Conservation (phyloP, 1,140 invertebrate genomes). For the Lethrus apterus region DNA sequence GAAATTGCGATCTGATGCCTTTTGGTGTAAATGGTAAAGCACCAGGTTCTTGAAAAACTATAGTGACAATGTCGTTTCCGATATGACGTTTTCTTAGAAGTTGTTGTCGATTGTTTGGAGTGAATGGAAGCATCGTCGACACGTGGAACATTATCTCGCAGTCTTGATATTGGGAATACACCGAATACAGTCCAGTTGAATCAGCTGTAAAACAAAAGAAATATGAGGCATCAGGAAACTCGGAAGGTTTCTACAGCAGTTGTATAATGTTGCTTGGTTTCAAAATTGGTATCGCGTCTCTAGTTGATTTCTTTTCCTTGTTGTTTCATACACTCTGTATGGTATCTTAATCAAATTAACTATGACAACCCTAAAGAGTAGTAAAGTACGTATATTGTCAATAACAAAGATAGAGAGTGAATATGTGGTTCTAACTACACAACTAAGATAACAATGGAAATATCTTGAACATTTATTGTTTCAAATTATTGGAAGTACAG, state of each 20-base stretch:
- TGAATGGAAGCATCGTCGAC: conserved; percentile 87
- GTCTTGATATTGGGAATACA: conserved; percentile 76
- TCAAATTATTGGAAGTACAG: neutral
- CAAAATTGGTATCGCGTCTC: too few relatives aligned
- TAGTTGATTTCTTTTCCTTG: too few relatives aligned
- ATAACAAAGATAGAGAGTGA: neutral
- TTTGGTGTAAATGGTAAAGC: conserved; percentile 87
- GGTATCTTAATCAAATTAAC: too few relatives aligned
- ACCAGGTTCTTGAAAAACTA: conserved; percentile 94
- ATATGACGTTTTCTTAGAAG: conserved; percentile 87
- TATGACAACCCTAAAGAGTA: too few relatives aligned
- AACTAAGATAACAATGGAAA: neutral
- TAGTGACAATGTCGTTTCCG: conserved; percentile 93
- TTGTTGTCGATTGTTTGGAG: conserved; percentile 86
- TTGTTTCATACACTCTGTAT: too few relatives aligned
- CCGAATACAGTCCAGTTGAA: conserved; percentile 79
- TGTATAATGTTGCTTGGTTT: too few relatives aligned
- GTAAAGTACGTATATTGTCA: too few relatives aligned
- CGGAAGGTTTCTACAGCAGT: too few relatives aligned
- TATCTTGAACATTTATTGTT: neutral
- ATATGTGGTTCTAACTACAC: neutral
- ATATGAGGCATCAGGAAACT: too few relatives aligned
- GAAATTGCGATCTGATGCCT: conserved; percentile 91
- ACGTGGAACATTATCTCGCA: conserved; percentile 94
- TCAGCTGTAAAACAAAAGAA: conserved; percentile 51